Base-by-base conservation (phyloP, 1,140 invertebrate genomes). In the Dolichoris vasculosae region DNA sequence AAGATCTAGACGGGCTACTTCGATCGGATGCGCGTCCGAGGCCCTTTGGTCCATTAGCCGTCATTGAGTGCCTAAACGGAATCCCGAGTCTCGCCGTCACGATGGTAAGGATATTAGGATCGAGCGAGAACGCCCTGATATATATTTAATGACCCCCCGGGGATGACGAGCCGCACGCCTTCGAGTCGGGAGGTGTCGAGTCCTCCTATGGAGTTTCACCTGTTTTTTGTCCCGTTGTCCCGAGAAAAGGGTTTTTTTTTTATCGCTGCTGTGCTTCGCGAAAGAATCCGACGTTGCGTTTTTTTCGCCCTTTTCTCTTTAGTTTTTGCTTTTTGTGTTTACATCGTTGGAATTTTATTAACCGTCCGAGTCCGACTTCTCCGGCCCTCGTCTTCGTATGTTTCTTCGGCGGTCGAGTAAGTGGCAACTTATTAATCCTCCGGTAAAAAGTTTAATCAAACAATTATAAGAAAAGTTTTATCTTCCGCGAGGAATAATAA, bases 111-210 rank as follows among this genome's bases (percentile, higher is more conserved):
- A 9, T n/a, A 20, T 43, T 6, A 8, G n/a, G 0, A 23, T 7
- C 73, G 26, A 15, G 23, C 73, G 67, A 32, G 2, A 20, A 20
- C 35, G 38, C 17, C 46, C 75, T 84, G 83, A 84, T 84, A 84
- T 76, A 84, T 84, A 84, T 84, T 84, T 84, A 84, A 84, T 84
- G 75, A 76, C 83, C 76, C 30, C 75, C 76, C n/a, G 48, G 43
- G 23, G 78, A 40, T 78, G 83, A 55, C 48, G 69, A 55, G 23
- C 9, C 26, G 55, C 15, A 17, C 15, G 30, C 51, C 32, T 17
- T 9, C 40, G 73, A 59, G 51, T 32, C 32, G n/a, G 69, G 7
- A 26, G 20, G 40, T 46, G 43, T 48, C 73, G 73, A 69, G 30
- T 38, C 9, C 64, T 69, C 64, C 30, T 2, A 59, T 59, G 23